phyloP scores from a whole-genome alignment of 2,113 vertebrate species.

The Salvelinus sp. region DNA sequence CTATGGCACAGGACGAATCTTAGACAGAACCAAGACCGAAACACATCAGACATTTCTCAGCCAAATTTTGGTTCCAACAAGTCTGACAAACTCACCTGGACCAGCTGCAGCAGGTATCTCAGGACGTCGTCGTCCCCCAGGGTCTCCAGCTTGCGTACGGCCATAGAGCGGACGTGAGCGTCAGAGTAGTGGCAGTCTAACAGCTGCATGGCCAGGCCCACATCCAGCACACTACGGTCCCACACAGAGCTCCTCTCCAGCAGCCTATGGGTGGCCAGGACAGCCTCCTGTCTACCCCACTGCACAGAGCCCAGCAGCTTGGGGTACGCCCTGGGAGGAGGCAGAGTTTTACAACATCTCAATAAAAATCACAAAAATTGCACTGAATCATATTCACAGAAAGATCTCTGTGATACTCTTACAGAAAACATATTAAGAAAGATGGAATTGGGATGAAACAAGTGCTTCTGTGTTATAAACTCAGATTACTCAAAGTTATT shows the following conservation, averaged over 20 bases:
- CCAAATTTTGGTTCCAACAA: neutral
- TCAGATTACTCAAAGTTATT: neutral
- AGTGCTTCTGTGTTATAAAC: neutral
- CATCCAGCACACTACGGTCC: slow-evolving; percentile 90
- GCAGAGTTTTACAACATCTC: neutral
- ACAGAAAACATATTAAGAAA: neutral
- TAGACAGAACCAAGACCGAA: neutral
- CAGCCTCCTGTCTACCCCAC: slow-evolving; percentile 93
- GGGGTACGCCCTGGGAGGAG: slow-evolving; percentile 81
- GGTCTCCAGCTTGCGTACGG: slow-evolving; percentile 92
- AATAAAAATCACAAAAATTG: too few species aligned
- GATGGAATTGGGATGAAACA: neutral
- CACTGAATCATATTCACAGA: too few species aligned
- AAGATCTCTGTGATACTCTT: slow-evolving; percentile 47
- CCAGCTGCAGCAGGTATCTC: slow-evolving; percentile 93
- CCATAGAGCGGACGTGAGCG: slow-evolving; percentile 91
- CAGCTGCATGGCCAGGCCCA: slow-evolving; percentile 94
- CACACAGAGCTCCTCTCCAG: slow-evolving; percentile 85
- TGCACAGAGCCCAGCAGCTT: slow-evolving; percentile 93
- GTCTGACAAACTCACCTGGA: slow-evolving; percentile 80
- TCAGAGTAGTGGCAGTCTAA: slow-evolving; percentile 96
- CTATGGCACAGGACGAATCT: too few species aligned
- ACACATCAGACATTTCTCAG: neutral
- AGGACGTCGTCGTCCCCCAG: slow-evolving; percentile 93
- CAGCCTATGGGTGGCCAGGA: slow-evolving; percentile 86